Base-by-base conservation (phyloP, 92 coral and sea anemone species). In the Virgularia gustaviana region DNA sequence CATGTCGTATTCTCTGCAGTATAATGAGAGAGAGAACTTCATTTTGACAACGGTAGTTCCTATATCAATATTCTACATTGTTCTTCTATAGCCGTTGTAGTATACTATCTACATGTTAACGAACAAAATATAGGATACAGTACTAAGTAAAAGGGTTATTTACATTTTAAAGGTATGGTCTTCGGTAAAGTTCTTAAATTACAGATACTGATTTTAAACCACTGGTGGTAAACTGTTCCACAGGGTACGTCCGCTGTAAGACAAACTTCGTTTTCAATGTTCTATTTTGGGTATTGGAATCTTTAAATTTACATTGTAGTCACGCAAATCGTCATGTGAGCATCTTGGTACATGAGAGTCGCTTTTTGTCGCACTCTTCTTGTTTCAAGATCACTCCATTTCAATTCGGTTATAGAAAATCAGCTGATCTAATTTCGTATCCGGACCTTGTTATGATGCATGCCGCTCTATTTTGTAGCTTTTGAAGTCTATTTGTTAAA, bases 91-190 rank as follows among this genome's bases (percentile, higher is more conserved):
- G n/a, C n/a, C n/a, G n/a, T n/a, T n/a, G n/a, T n/a, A n/a, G n/a
- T n/a, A n/a, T n/a, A n/a, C n/a, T n/a, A n/a, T n/a, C n/a, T n/a
- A n/a, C n/a, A n/a, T n/a, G n/a, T n/a, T n/a, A n/a, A n/a, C n/a
- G n/a, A n/a, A n/a, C n/a, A n/a, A n/a, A 37, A 63, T 60, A 31
- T 28, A 33, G 67, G 36, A 60, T 60, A 13, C 33, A n/a, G 29
- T 31, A 60, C n/a, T n/a, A n/a, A n/a, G n/a, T n/a, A n/a, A n/a
- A n/a, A n/a, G n/a, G n/a, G n/a, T n/a, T n/a, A n/a, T n/a, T n/a
- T n/a, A n/a, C n/a, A n/a, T n/a, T n/a, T n/a, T n/a, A n/a, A n/a
- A n/a, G n/a, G n/a, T n/a, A n/a, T n/a, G n/a, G n/a, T n/a, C n/a
- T n/a, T n/a, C n/a, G n/a, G n/a, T n/a, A n/a, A n/a, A n/a, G n/a